phyloP scores from a whole-genome alignment of 30 jellyfish, hydroid and myxozoan genomes.

The Clytia hemisphaerica region DNA sequence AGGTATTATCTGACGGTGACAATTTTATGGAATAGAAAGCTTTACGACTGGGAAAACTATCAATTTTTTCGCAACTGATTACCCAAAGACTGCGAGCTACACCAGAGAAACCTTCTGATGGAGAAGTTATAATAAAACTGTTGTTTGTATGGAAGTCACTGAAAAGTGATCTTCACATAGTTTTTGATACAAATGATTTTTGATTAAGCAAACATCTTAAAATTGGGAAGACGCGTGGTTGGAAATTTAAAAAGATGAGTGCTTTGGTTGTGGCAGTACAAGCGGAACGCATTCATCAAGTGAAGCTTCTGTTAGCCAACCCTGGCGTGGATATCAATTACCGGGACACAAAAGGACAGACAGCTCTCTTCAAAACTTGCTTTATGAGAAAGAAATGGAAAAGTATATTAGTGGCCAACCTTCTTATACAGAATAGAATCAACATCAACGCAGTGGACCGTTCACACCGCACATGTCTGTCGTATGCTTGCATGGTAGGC shows the following conservation, averaged over 20 bases:
- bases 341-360: not conserved
- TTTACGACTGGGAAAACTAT: no score
- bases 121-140: no score
- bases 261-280: not conserved
- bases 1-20: no score
- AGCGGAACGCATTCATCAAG: not conserved
- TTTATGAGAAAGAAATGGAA: not conserved
- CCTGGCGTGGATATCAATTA: not conserved
- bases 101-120: no score
- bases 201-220: no score
- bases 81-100: no score
- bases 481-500: not conserved
- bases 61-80: no score
- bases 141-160: no score
- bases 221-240: no score
- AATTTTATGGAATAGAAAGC: no score
- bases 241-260: not conserved
- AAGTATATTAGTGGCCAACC: not conserved
- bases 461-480: not conserved
- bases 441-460: not conserved
- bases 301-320: not conserved
- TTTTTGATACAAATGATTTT: no score
- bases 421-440: not conserved
- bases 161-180: no score
- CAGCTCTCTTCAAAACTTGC: not conserved